Evolutionary conservation across 2,113 vertebrate species (phyloP), one percentile per base, ranked within the genome.

Genomic region (Sisor rabdophorus): DNA sequence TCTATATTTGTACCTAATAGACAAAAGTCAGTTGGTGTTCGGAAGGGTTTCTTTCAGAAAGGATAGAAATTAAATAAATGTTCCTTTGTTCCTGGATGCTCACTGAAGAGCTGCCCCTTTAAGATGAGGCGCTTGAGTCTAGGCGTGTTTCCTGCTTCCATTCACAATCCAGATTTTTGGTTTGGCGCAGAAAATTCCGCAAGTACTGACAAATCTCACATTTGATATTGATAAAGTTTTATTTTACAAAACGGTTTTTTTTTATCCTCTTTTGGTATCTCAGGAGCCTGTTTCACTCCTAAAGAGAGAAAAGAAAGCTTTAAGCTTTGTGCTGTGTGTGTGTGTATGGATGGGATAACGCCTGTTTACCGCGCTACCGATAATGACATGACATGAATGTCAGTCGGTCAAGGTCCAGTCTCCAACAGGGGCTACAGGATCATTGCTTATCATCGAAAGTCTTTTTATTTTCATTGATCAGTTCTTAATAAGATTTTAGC

Each of bases 81-180:
- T 78, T 85, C 82, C 89, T 89, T 91, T 91, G 89, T 88, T 87
- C 82, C 71, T 28, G 58, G 44, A 19, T 22, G 58, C 82, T 28
- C 15, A 5, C 4, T 28, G 16, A 44, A 30, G 30, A 80, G 50
- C 91, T 91, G 89, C 22, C 86, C 87, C 92, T 92, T 92, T 92
- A 93, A 92, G 89, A 88, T 80, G 64, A 85, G 85, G 85, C 83
- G 82, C 79, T 88, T 88, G 80, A 87, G 86, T 89, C 88, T 87
- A 90, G 91, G 91, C 91, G 92, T 92, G 90, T 93, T 92, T 92
- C 90, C 87, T 91, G 88, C 89, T 90, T 80, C 89, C 89, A 89
- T 89, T 88, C 89, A 89, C 83, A 81, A 79, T 64, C 83, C 81
- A 75, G 79, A 56, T 83, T 83, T 80, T 75, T 79, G 83, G 4